Percentiles rank a stretch among this genome's conserved stretches.
Conservation (phyloP, 2,113 vertebrate genomes). For the Eudorcas thomsonii region DNA sequence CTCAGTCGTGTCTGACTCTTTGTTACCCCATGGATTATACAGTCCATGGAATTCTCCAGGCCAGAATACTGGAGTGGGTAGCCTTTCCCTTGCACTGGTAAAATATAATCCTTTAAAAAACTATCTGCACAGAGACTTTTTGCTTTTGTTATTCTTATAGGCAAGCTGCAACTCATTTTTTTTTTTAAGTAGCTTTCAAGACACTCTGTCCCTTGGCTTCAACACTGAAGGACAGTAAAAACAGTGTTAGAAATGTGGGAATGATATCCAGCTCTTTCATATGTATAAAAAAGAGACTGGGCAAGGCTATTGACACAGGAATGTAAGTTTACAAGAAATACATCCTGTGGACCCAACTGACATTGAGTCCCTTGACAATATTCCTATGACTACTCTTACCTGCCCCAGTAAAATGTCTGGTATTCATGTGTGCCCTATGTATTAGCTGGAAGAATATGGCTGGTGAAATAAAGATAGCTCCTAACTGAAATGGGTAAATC, state of each 20-base stretch:
- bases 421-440: not conserved
- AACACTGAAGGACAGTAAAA: conserved; percentile 9
- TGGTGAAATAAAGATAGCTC: not conserved
- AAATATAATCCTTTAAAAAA: not conserved
- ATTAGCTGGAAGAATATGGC: not conserved
- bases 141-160: not conserved
- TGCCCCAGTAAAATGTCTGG: not conserved
- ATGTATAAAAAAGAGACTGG: not conserved
- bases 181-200: not conserved
- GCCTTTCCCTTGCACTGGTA: not conserved
- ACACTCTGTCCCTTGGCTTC: not conserved
- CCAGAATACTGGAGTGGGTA: not conserved
- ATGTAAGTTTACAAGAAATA: not conserved
- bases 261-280: not conserved
- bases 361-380: not conserved
- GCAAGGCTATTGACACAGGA: not conserved
- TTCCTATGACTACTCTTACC: not conserved
- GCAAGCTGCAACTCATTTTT: not conserved
- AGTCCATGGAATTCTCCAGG: not conserved
- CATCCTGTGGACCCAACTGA: not conserved
- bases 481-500: not conserved
- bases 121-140: not conserved
- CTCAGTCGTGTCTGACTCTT: not conserved
- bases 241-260: not conserved
- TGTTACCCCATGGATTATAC: not conserved